phyloP scores from a whole-genome alignment of 2,888 invertebrate genomes.

The Cistogaster globosa region DNA sequence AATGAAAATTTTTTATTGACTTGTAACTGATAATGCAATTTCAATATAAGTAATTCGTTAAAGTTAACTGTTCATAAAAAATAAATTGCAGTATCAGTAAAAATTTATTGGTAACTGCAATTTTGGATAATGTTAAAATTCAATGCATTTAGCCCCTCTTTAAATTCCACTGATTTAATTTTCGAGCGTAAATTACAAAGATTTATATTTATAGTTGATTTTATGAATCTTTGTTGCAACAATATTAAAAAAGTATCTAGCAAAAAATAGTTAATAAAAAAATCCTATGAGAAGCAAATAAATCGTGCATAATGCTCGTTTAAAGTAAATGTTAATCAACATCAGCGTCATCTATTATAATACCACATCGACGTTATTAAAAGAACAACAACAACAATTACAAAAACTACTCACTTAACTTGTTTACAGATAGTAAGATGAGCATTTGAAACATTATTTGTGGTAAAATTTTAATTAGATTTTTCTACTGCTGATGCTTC shows the following conservation, averaged over 20 bases:
- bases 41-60: too few relatives aligned
- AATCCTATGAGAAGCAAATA: slow-evolving; percentile 60
- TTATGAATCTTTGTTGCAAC: slow-evolving; percentile 23
- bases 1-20: too few relatives aligned
- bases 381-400: slow-evolving; percentile 1
- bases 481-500: slow-evolving; percentile 33
- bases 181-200: slow-evolving; percentile 33
- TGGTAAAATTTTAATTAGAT: slow-evolving; percentile 69
- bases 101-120: too few relatives aligned
- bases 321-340: slow-evolving; percentile 57
- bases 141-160: too few relatives aligned
- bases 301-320: slow-evolving; percentile 66
- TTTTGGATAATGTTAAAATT: too few relatives aligned
- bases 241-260: slow-evolving; percentile 24
- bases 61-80: too few relatives aligned
- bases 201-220: slow-evolving; percentile 21
- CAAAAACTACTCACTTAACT: not conserved
- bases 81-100: too few relatives aligned
- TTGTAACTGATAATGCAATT: too few relatives aligned
- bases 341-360: slow-evolving; percentile 40
- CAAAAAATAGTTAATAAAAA: slow-evolving; percentile 20
- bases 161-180: not conserved
- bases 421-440: slow-evolving; percentile 34
- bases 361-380: slow-evolving; percentile 45
- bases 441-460: slow-evolving; percentile 60